Percentiles rank a stretch among this genome's conserved stretches.
Conservation (phyloP, 1,140 invertebrate genomes). For the Drosophila rhopaloa region DNA sequence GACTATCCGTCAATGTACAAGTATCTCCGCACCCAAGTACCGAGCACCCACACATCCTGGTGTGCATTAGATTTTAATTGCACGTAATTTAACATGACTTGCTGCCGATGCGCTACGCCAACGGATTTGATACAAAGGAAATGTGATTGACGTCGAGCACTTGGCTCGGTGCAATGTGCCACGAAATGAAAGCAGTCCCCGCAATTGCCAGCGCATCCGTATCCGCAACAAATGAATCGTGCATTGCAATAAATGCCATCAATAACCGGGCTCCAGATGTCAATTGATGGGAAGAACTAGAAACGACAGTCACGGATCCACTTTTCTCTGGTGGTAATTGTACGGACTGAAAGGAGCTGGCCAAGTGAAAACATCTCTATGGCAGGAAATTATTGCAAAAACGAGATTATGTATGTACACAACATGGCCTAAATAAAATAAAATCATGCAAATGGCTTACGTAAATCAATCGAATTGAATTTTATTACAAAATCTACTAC, state of each 20-base stretch:
- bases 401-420: slow-evolving; percentile 1
- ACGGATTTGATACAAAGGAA: slow-evolving; percentile 75
- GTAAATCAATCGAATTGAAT: neutral
- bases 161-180: slow-evolving; percentile 59
- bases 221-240: slow-evolving; percentile 36
- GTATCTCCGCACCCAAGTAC: slow-evolving; percentile 11
- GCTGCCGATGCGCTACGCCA: slow-evolving; percentile 44
- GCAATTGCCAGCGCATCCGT: slow-evolving; percentile 17
- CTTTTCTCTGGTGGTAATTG: slow-evolving; percentile 41
- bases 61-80: slow-evolving; percentile 77
- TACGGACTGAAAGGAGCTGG: slow-evolving; percentile 20
- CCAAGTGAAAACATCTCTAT: slow-evolving; percentile 13
- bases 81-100: slow-evolving; percentile 72
- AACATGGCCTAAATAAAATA: slow-evolving; percentile 14
- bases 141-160: slow-evolving; percentile 72
- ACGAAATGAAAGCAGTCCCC: slow-evolving; percentile 66
- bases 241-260: slow-evolving; percentile 62
- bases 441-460: slow-evolving; percentile 8
- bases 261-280: slow-evolving; percentile 60
- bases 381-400: slow-evolving; percentile 23
- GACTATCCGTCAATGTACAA: slow-evolving; percentile 31
- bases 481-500: neutral
- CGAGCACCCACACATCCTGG: slow-evolving; percentile 18
- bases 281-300: slow-evolving; percentile 38
- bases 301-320: slow-evolving; percentile 29